phyloP scores from a whole-genome alignment of 2,888 invertebrate genomes.

The Harpalus rufipes region DNA sequence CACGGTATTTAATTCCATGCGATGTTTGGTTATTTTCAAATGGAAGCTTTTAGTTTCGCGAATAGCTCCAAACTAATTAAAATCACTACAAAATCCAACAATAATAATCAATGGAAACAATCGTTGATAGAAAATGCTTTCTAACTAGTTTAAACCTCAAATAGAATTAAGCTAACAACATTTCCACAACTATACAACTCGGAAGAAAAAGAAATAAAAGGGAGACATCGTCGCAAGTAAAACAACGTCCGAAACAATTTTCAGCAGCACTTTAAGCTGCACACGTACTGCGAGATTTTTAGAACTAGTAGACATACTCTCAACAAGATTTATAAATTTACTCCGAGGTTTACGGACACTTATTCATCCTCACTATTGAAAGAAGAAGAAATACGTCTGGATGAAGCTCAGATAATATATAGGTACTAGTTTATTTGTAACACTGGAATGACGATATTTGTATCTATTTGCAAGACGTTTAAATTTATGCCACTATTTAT shows the following conservation, averaged over 20 bases:
- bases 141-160: conserved; percentile 16
- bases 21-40: neutral
- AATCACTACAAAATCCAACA: neutral
- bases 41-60: neutral
- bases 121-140: neutral
- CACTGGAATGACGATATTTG: neutral
- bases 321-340: conserved; percentile 18
- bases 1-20: neutral
- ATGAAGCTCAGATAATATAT: neutral
- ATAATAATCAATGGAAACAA: neutral
- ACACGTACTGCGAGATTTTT: conserved; percentile 7
- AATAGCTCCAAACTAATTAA: neutral
- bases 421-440: neutral
- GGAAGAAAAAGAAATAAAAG: conserved; percentile 15
- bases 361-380: conserved; percentile 1
- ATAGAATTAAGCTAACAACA: conserved; percentile 24
- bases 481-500: neutral
- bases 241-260: conserved; percentile 40
- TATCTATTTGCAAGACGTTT: conserved; percentile 10
- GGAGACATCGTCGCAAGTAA: conserved; percentile 9
- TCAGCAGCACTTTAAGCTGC: conserved; percentile 38
- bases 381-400: neutral
- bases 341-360: neutral
- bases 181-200: conserved; percentile 25
- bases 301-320: neutral